Conservation (phyloP, 1,140 invertebrate genomes). For the Plutomurus gul region DNA sequence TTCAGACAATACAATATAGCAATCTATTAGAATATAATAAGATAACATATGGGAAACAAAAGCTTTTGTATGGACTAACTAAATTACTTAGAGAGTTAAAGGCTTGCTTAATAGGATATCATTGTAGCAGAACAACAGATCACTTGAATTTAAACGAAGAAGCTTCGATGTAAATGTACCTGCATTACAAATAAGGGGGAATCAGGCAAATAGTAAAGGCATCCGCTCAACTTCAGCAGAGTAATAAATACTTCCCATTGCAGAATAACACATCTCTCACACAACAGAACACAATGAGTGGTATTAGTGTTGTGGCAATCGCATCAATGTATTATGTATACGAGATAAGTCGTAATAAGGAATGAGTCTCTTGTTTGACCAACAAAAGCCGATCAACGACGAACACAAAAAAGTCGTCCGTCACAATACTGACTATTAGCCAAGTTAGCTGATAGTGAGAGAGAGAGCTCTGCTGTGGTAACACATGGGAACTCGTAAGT, state of each 20-base stretch:
- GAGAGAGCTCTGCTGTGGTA: too few relatives aligned
- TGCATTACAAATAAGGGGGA: too few relatives aligned
- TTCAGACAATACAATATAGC: neutral
- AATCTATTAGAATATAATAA: neutral
- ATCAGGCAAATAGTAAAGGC: neutral
- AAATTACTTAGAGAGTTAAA: neutral
- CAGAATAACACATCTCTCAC: slow-evolving; percentile 22
- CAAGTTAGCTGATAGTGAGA: too few relatives aligned
- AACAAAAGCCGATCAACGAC: slow-evolving; percentile 14
- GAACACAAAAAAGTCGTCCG: neutral
- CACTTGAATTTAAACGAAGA: neutral
- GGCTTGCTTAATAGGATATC: neutral
- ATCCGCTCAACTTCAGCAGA: too few relatives aligned
- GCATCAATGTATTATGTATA: too few relatives aligned
- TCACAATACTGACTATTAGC: neutral
- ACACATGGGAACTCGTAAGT: too few relatives aligned
- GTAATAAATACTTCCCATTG: slow-evolving; percentile 9
- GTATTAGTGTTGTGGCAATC: too few relatives aligned
- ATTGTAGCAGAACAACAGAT: neutral
- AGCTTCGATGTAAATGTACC: neutral
- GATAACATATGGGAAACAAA: slow-evolving; percentile 9
- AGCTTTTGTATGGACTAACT: neutral
- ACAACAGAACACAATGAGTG: too few relatives aligned
- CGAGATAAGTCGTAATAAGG: too few relatives aligned
- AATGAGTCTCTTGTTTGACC: neutral